Evolutionary conservation across 2,797 vertebrate genomes (phyloP).

Genomic region (Varecia variegata): DNA sequence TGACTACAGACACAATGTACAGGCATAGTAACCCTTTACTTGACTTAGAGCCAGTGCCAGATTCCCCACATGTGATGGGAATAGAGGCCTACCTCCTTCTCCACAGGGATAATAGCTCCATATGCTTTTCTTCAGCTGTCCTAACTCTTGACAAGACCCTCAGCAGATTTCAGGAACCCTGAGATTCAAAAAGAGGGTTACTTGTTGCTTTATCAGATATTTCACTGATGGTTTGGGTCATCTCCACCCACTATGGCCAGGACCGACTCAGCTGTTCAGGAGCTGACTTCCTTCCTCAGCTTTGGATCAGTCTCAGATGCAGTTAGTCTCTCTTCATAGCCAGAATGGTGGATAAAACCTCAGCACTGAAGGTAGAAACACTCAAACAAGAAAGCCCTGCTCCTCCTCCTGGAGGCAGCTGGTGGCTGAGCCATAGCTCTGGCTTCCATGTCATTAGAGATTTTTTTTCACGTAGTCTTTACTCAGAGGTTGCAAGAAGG

Average conservation of each 20-base stretch:
- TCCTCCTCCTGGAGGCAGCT: background rate
- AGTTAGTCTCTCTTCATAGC: background rate
- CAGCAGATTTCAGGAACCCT: background rate
- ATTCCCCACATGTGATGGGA: background rate
- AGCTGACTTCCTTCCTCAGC: background rate
- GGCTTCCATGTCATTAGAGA: background rate
- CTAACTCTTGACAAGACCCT: background rate
- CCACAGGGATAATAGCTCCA: background rate
- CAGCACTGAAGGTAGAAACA: background rate
- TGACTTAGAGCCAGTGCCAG: background rate
- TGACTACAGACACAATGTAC: background rate
- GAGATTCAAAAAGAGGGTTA: background rate
- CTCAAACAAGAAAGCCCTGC: background rate
- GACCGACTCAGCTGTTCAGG: too few relatives aligned
- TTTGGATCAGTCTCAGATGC: background rate
- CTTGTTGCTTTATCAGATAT: background rate
- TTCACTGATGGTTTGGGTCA: background rate
- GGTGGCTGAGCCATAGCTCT: background rate
- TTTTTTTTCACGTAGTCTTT: background rate
- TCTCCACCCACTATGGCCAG: background rate
- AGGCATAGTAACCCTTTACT: background rate
- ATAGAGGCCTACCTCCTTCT: background rate
- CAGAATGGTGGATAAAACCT: background rate
- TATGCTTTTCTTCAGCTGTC: background rate
- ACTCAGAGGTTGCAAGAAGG: background rate